Evolutionary conservation across 2,888 invertebrate genomes (phyloP), one percentile per base, ranked within the genome.

Genomic region (Nymphalis urticae): DNA sequence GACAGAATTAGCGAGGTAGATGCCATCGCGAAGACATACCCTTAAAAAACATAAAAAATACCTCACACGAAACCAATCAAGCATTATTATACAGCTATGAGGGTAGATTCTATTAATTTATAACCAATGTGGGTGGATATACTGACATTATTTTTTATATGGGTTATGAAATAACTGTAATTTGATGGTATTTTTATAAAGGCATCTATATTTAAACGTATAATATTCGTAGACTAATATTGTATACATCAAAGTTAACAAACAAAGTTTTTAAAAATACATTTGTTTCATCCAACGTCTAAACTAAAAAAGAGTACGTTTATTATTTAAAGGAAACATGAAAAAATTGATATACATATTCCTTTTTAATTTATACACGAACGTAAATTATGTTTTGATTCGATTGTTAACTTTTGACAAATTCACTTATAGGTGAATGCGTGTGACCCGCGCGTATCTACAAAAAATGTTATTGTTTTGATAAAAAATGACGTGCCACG

Each of bases 81-180:
- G 83, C 82, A 86, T 90, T 88, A 90, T 91, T 90, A 90, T 87
- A 89, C 82, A 82, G 75, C 77, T 84, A 92, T 91, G 86, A 86
- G 92, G 92, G 91, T 83, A 86, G 85, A 87, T 87, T 88, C 89
- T 92, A 92, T 92, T 92, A 92, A 92, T 92, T 92, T 92, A 91
- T 91, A 88, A 85, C 89, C 91, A 85, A 92, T 92, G 92, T 92
- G 92, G 92, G 92, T 90, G 92, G 92, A 88, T 91, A 91, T 76
- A 84, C 89, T 87, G 86, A 85, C 82, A 92, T 92, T 91, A 91
- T 85, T 86, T 88, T 86, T 87, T 85, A 85, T 84, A 81, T 82
- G 80, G 76, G 85, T 82, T 81, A 78, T 82, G 69, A 77, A 73
- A 88, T 86, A 84, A 87, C 90, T 82, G 87, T 89, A 81, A 90